Base-by-base conservation (phyloP, 2,797 vertebrate species). In the Helostoma temminkii region DNA sequence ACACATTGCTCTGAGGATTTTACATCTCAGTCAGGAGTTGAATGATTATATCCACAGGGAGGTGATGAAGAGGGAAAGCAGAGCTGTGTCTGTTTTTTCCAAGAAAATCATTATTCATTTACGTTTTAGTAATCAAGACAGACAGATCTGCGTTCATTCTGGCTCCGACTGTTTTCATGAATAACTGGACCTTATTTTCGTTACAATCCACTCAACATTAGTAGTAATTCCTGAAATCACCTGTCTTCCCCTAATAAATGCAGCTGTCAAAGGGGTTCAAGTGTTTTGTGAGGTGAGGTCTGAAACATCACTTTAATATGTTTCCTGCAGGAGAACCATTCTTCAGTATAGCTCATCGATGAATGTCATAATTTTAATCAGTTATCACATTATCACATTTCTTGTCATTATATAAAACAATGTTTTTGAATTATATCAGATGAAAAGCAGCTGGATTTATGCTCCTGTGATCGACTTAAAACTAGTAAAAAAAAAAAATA, bases 161-260 rank as follows among this genome's bases (percentile, higher is more conserved):
- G 34, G 19, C n/a, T 1, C 25, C 26, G 26, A 39, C 9, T 54
- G 15, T 22, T 26, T 19, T 11, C 21, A 57, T 32, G 28, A 52
- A 52, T 19, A 32, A 19, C 10, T 19, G 26, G n/a, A 32, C 49
- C 0, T 12, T 5, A 19, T 12, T 52, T 52, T 32, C n/a, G 12
- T 32, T 25, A 25, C 14, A 7, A 8, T 21, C 21, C 36, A 22
- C 22, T 42, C 32, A 47, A 56, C 26, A n/a, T 77, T 57, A n/a
- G n/a, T n/a, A n/a, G n/a, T n/a, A n/a, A n/a, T 70, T 37, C n/a
- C 15, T 30, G 26, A 30, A 16, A 47, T 62, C 18, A 25, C 42
- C 42, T 25, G 15, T 62, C 41, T 46, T n/a, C n/a, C n/a, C n/a
- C 11, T 1, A 1, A 55, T 21, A 45, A 18, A 61, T 30, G 19